Evolutionary conservation across 2,797 vertebrate species (phyloP).

Genomic region (Cyclopterus lumpus): DNA sequence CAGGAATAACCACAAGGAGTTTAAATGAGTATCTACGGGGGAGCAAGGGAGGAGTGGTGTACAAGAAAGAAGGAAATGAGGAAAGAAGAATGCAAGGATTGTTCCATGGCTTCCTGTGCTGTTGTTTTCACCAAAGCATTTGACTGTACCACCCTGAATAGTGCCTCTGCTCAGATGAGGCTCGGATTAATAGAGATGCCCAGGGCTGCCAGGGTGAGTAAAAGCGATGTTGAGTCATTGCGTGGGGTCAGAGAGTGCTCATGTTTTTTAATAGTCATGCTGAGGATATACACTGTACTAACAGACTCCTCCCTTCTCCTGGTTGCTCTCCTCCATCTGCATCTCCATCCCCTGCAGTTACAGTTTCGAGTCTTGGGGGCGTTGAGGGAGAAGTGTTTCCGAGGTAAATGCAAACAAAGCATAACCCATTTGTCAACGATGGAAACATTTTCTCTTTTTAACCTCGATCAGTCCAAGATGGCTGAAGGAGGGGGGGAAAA

Average conservation of each 20-base stretch:
- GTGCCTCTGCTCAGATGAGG: conserved; percentile 22
- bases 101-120: conserved; percentile 14
- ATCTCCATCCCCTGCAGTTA: conserved; percentile 19
- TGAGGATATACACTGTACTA: conserved; percentile 47
- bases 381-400: conserved; percentile 30
- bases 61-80: conserved; percentile 6
- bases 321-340: conserved; percentile 15
- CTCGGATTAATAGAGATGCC: conserved; percentile 43
- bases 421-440: conserved; percentile 69
- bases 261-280: conserved; percentile 53
- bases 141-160: conserved; percentile 11
- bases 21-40: conserved; percentile 34
- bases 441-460: conserved; percentile 40
- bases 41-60: not conserved
- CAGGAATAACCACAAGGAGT: conserved; percentile 44
- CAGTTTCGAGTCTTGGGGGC: conserved; percentile 31
- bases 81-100: conserved; percentile 11
- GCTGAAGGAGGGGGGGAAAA: conserved; percentile 52
- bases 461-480: conserved; percentile 33
- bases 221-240: conserved; percentile 71
- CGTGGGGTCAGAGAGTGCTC: conserved; percentile 59
- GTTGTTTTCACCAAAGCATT: conserved; percentile 27
- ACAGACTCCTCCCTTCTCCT: conserved; percentile 30
- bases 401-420: conserved; percentile 68
- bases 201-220: conserved; percentile 56